Base-by-base conservation (phyloP, 1,140 invertebrate species). In the Pemphigus obesinymphae region DNA sequence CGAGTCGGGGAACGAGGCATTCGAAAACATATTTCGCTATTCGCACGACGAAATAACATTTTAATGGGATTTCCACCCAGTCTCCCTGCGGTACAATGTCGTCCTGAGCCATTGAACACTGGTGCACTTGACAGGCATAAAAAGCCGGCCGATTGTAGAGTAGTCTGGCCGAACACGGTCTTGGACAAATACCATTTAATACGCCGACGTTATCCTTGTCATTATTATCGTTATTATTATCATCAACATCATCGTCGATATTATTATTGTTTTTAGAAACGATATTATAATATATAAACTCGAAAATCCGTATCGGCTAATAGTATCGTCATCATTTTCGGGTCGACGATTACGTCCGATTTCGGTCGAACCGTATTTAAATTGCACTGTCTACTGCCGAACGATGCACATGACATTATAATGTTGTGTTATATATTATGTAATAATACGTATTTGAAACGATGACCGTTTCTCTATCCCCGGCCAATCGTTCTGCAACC, bases 51-150 rank as follows among this genome's bases (percentile, higher is more conserved):
- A n/a, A 75, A 55, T 37, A 55, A 23, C 11, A 75, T 75, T 75
- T 50, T 55, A 75, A 37, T n/a, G 45, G 29, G 5, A 55, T 20
- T 10, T 13, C 20, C 1, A 3, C 29, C 29, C 29, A 10, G 8
- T 34, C 11, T 1, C 1, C 7, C 26, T 10, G 29, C 17, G 13
- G 23, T n/a, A 55, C 1, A 58, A 26, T 70, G 11, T 10, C 13
- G 31, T 55, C 50, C 50, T n/a, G 13, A 55, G 31, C 34, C 73
- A 76, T 76, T 40, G 50, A 76, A 76, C 48, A 75, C 29, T 31
- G 7, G 31, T 76, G 73, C 29, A 55, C 2, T 58, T 58, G 73
- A 40, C 73, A 58, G 17, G 11, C 31, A 31, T 3, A 31, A 58
- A 37, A 58, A 13, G 40, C 34, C 48, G 73, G 73, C 55, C 50